Evolutionary conservation across 2,113 vertebrate genomes (phyloP).

Genomic region (Epinephelus fuscoguttatus): DNA sequence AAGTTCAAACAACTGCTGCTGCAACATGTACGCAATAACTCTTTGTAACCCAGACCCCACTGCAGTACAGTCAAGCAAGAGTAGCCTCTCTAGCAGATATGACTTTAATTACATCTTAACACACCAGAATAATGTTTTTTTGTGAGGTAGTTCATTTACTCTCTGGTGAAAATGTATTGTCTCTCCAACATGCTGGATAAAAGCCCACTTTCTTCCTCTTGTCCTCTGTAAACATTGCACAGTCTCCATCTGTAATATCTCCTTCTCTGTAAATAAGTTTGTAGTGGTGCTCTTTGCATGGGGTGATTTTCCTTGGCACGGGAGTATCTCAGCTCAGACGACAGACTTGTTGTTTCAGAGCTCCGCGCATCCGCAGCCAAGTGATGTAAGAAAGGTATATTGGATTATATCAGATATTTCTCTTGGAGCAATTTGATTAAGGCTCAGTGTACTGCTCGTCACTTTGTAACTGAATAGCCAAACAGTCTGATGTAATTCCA

Average conservation of each 20-base stretch:
- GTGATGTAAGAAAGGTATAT: slow-evolving; percentile 72
- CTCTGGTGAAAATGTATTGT: slow-evolving; percentile 28
- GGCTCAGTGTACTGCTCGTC: slow-evolving; percentile 44
- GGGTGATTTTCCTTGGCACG: slow-evolving; percentile 54
- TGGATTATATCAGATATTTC: slow-evolving; percentile 70
- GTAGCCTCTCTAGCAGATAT: background rate
- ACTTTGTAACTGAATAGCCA: slow-evolving; percentile 68
- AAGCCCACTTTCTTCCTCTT: slow-evolving; percentile 26
- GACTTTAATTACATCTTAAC: slow-evolving; percentile 37
- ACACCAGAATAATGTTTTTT: slow-evolving; percentile 16
- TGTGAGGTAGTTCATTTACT: slow-evolving; percentile 32
- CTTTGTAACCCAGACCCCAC: slow-evolving; percentile 30
- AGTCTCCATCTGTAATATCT: slow-evolving; percentile 47
- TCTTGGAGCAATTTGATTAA: slow-evolving; percentile 68
- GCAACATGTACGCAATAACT: slow-evolving; percentile 75
- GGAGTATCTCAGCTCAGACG: slow-evolving; percentile 24
- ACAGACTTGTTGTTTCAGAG: slow-evolving; percentile 64
- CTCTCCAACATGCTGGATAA: slow-evolving; percentile 23
- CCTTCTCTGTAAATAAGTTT: slow-evolving; percentile 51
- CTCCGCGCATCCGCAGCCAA: slow-evolving; percentile 40
- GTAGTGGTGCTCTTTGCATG: slow-evolving; percentile 36
- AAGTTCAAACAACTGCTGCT: slow-evolving; percentile 68
- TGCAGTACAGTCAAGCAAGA: slow-evolving; percentile 18
- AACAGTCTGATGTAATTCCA: slow-evolving; percentile 55
- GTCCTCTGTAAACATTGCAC: slow-evolving; percentile 61